Evolutionary conservation across 2,113 vertebrate species (phyloP), one percentile per base, ranked within the genome.

Genomic region (Sciurus niger): DNA sequence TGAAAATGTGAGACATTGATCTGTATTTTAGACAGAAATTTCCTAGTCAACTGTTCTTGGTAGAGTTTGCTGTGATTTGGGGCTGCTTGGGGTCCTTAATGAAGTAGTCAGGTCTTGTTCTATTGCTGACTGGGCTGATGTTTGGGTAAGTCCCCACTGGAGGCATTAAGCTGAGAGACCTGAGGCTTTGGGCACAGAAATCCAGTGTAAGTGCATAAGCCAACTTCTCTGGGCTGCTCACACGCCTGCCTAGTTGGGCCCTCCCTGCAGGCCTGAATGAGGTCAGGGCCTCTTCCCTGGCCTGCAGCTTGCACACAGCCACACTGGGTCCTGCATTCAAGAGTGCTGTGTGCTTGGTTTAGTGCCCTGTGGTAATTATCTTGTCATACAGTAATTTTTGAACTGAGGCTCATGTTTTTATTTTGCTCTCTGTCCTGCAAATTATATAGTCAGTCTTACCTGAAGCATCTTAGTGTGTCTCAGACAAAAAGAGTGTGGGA

Each of bases 21-120:
- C 34, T 84, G 82, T 63, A 68, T 40, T 94, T 93, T 85, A 46
- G n/a, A 22, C 58, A 74, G 82, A 74, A 68, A 88, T 28, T 37
- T 30, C 46, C n/a, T n/a, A 17, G 12, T 28, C 67, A 85, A 0
- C n/a, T 67, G 51, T 60, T 65, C 53, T 68, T 76, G 30, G 16
- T 46, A 32, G 53, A 16, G 2, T 90, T 68, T 73, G 40, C 58
- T 85, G 32, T 84, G 6, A 73, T 67, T 80, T 20, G 46, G 70
- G 53, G 32, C 25, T 18, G 14, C 3, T 9, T 43, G 48, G 32
- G 20, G 13, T 82, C 51, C 16, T 74, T 63, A 22, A 37, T 25
- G 3, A 24, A 84, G 72, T 74, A 79, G 58, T 17, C 17, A 3
- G 43, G 5, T 6, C 43, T 83, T n/a, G 32, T n/a, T n/a, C 43